Percentiles rank a stretch among this genome's conserved stretches.
phyloP scores from a whole-genome alignment of 2,888 invertebrate genomes.

The Caenorhabditis angaria region DNA sequence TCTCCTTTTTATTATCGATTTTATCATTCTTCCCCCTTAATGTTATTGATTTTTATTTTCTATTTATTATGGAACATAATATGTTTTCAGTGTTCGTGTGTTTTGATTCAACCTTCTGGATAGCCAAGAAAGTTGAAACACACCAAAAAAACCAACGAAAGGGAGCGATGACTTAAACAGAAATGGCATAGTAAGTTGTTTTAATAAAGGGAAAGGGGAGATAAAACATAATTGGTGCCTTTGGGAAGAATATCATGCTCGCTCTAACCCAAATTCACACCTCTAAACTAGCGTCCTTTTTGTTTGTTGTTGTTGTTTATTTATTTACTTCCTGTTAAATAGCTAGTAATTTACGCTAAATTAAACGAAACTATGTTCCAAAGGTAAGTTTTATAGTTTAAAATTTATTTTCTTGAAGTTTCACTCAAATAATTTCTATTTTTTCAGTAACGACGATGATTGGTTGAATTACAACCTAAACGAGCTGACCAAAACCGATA shows the following conservation, averaged over 20 bases:
- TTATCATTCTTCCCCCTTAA: too few species aligned
- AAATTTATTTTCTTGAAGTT: background rate
- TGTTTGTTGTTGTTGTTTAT: too few species aligned
- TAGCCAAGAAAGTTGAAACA: background rate
- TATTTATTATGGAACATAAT: too few species aligned
- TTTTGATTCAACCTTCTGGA: background rate
- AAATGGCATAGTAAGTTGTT: background rate
- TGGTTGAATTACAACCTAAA: conserved; percentile 25
- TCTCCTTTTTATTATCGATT: too few species aligned
- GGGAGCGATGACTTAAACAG: background rate
- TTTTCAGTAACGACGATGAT: conserved; percentile 39
- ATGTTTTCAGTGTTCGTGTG: too few species aligned
- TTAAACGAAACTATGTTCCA: too few species aligned
- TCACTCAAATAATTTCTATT: background rate
- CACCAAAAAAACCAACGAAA: background rate
- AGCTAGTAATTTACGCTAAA: too few species aligned
- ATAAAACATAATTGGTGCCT: conserved; percentile 38
- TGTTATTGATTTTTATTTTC: too few species aligned
- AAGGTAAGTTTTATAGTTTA: too few species aligned
- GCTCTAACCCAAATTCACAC: background rate
- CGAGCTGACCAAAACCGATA: conserved; percentile 25
- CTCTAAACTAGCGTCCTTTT: background rate
- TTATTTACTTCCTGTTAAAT: too few species aligned
- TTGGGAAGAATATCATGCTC: conserved; percentile 14
- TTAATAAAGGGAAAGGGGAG: conserved; percentile 18